Evolutionary conservation across 1,140 invertebrate genomes (phyloP).

Genomic region (Agrypnia vestita): DNA sequence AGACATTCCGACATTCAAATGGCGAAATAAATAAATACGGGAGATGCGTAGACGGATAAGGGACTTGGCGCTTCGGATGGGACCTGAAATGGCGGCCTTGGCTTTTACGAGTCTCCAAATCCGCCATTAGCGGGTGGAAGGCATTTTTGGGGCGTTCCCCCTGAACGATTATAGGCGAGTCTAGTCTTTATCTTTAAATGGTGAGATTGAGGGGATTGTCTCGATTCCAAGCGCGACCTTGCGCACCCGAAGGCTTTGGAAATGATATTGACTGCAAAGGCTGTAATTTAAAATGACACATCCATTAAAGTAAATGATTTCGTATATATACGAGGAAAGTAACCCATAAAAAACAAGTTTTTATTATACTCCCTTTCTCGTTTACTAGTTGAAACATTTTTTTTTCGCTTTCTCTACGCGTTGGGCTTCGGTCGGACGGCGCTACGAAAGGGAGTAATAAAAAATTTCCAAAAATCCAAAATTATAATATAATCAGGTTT

Average conservation of each 20-base stretch:
- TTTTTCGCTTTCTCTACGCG: too few relatives aligned
- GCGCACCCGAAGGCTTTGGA: neutral
- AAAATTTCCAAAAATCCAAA: too few relatives aligned
- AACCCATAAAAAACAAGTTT: too few relatives aligned
- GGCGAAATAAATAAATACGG: constrained; percentile 29
- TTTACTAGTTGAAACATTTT: too few relatives aligned
- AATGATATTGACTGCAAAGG: too few relatives aligned
- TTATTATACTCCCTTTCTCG: too few relatives aligned
- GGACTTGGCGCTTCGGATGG: neutral
- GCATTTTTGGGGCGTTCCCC: neutral
- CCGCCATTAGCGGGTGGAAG: constrained; percentile 10
- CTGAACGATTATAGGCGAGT: neutral
- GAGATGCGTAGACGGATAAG: constrained; percentile 33
- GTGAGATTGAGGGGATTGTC: neutral
- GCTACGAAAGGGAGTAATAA: too few relatives aligned
- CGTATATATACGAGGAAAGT: too few relatives aligned
- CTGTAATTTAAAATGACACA: too few relatives aligned
- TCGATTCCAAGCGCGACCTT: neutral
- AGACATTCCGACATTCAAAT: constrained; percentile 39
- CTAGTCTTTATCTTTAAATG: constrained; percentile 5
- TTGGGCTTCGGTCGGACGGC: too few relatives aligned
- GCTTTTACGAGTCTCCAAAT: constrained; percentile 3
- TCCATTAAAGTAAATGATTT: too few relatives aligned
- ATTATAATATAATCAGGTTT: too few relatives aligned
- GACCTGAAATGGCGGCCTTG: neutral